Evolutionary conservation across 2,888 invertebrate species (phyloP), one percentile per base, ranked within the genome.

Genomic region (Drosophila trichaetosa): DNA sequence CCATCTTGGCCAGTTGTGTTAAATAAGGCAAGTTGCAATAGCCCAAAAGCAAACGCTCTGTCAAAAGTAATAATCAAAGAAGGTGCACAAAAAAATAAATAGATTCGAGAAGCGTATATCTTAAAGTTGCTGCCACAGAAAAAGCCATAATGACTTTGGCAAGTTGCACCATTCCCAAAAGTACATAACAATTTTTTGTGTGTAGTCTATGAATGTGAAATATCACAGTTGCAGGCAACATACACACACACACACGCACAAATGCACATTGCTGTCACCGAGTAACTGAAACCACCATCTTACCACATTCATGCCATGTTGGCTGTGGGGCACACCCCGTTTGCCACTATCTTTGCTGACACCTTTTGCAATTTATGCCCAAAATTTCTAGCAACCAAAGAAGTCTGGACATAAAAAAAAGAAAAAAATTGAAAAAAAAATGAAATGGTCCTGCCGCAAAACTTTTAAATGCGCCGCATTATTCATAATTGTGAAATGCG

Each of bases 381-480:
- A 76, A 78, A 46, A 68, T 81, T 81, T 81, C 69, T 65, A 36
- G 60, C 60, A 59, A 68, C 59, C 24, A 0, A 52, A 51, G 66
- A 73, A 73, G 69, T 62, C 73, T 70, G 72, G 59, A 64, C 76
- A 67, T 65, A 58, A 75, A 73, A 71, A 46, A n/a, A 2, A 27
- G 0, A 6, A 42, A 4, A 10, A 3, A 53, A 63, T 59, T 46
- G 11, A n/a, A 13, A 29, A 18, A 6, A 21, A 21, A 21, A 10
- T 16, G 24, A 18, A 67, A 52, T 54, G 68, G 53, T 53, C 59
- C 27, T 74, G 71, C 77, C 69, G 71, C 76, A 85, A 82, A 88
- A 88, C 83, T 88, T 88, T 89, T 77, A 81, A 89, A 83, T 80
- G 82, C 83, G 79, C 73, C 77, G 80, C 87, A 89, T 88, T 80